Base-by-base conservation (phyloP, 30 jellyfish, hydroid and myxozoan genomes). In the Aurelia coerulea region DNA sequence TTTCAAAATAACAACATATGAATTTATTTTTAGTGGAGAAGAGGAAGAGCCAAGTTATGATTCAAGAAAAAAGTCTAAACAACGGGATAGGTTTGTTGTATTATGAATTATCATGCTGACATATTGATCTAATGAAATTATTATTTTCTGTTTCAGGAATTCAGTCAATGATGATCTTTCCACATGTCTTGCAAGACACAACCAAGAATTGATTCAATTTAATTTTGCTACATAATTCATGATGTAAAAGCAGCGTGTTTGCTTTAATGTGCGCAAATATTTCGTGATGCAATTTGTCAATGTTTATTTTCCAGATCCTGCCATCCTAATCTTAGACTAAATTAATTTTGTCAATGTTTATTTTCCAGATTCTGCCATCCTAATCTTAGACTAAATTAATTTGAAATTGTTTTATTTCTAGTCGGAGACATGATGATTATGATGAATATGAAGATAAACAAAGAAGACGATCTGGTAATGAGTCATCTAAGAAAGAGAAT, bases 71-170 rank as follows among this genome's bases (percentile, higher is more conserved):
- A 64, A 35, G 53, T n/a, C 81, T 3, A 84, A 41, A 23, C 83
- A 84, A 63, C 42, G 72, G 42, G 93, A 74, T 19, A 84, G 93
- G 93, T 84, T 84, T 84, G 93, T 70, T 52, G 70, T 60, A 60
- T 60, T n/a, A 23, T 0, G 0, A 46, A 46, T 46, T 46, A 46
- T 46, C 15, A 46, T 9, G 56, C 8, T 6, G 14, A 46, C 56
- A 7, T 46, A 46, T 6, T 46, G 4, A 46, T 46, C 56, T 46
- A 46, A 46, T 46, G 56, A 46, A 46, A 5, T 9, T 46, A 46
- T 46, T 60, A 60, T 60, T 60, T 60, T 60, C 35, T 46, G 56
- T 46, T 46, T 46, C 56, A 46, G 56, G 56, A 46, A 46, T 9
- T 46, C 56, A 46, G 1, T 46, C 56, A 46, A 46, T 46, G 56